A percentile compares a stretch with the other conserved stretches of the same genome.
These are phyloP conservation scores for Zoanthus gigantus DNA, from an alignment of 92 coral and sea anemone species.

Conservation along the genomic window DNA sequence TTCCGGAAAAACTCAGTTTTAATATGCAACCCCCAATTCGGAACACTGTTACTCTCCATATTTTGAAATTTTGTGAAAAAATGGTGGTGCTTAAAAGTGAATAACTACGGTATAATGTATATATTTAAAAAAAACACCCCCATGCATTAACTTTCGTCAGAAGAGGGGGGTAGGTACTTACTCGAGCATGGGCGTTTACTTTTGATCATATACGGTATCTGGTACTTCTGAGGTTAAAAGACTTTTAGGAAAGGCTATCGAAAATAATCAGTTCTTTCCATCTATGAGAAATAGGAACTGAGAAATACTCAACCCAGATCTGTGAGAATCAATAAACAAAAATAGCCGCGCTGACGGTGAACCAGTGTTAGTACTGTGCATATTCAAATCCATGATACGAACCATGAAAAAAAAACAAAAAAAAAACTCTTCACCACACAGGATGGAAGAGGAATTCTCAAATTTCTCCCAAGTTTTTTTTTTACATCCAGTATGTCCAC, in stretches of 20 bases:
- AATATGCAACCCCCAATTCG: too few relatives aligned
- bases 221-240: background rate
- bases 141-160: too few relatives aligned
- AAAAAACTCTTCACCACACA: slow-evolving; percentile 2
- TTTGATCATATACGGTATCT: background rate
- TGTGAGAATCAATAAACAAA: too few relatives aligned
- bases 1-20: too few relatives aligned
- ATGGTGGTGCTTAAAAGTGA: too few relatives aligned
- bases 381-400: slow-evolving; percentile 9
- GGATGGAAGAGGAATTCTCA: slow-evolving; percentile 27
- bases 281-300: background rate
- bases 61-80: too few relatives aligned
- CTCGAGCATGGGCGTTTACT: too few relatives aligned
- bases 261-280: background rate
- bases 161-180: too few relatives aligned
- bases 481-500: too few relatives aligned
- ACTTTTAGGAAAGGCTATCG: background rate
- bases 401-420: background rate
- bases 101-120: too few relatives aligned
- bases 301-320: background rate
- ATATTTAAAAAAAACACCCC: too few relatives aligned
- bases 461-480: background rate
- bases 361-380: slow-evolving; percentile 13
- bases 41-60: too few relatives aligned
- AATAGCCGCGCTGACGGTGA: background rate